phyloP scores from a whole-genome alignment of 2,113 vertebrate genomes.

The Pollachius pollachius region DNA sequence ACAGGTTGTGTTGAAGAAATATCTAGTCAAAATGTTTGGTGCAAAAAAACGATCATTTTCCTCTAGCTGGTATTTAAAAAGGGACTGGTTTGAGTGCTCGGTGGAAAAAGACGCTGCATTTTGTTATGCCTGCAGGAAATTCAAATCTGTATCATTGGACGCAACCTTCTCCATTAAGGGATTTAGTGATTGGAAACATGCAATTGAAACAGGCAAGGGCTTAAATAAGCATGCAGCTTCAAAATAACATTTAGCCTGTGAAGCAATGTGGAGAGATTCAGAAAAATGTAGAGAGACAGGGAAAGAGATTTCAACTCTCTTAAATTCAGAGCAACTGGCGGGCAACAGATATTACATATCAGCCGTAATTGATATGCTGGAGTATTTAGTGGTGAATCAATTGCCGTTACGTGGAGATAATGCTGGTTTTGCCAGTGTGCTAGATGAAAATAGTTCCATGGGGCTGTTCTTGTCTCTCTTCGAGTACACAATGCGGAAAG shows the following conservation, averaged over 20 bases:
- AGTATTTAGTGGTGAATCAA: conserved; percentile 2
- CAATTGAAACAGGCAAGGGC: not conserved
- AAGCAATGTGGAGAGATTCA: not conserved
- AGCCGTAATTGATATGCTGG: not conserved
- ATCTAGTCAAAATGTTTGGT: not conserved
- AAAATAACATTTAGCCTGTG: not conserved
- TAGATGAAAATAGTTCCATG: not conserved
- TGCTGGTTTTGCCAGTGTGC: not conserved
- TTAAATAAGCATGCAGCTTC: not conserved
- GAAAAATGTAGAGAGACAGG: not conserved
- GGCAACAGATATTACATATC: conserved; percentile 5
- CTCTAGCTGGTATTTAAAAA: no score
- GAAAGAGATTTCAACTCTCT: not conserved
- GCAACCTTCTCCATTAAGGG: conserved; percentile 2
- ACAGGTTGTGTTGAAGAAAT: conserved; percentile 1
- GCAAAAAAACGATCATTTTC: not conserved
- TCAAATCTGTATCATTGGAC: not conserved
- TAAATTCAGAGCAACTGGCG: not conserved
- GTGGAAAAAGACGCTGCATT: no score
- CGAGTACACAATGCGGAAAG: conserved; percentile 1
- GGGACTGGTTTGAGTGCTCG: no score
- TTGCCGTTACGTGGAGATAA: not conserved
- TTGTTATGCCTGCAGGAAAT: no score
- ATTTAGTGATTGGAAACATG: conserved; percentile 8
- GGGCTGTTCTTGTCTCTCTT: conserved; percentile 1